A percentile compares a stretch with the other conserved stretches of the same genome.
These are phyloP conservation scores for Poeciliopsis occidentalis DNA, from an alignment of 2,113 vertebrate genomes.

Conservation along the genomic window DNA sequence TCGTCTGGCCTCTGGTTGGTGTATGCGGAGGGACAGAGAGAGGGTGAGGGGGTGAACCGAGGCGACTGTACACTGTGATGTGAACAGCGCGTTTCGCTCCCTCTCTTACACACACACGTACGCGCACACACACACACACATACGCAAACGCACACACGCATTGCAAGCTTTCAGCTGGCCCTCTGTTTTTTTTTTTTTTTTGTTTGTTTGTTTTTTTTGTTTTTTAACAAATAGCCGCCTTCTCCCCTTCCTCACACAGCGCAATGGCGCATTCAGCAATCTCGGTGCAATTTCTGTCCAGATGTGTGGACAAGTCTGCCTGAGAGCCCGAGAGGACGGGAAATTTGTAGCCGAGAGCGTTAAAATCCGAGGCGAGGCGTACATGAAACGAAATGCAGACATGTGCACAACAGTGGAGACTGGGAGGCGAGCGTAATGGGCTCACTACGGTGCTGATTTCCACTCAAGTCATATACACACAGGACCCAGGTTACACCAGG, in stretches of 20 bases:
- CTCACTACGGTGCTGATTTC: slow-evolving; percentile 48
- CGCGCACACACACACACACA: neutral
- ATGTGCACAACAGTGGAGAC: slow-evolving; percentile 11
- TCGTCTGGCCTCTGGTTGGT: slow-evolving; percentile 70
- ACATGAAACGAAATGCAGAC: neutral
- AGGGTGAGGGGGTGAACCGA: slow-evolving; percentile 50
- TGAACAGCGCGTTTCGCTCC: slow-evolving; percentile 33
- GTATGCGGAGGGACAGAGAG: slow-evolving; percentile 6
- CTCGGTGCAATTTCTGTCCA: slow-evolving; percentile 38
- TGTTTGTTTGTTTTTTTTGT: too few species aligned
- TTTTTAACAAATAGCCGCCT: slow-evolving; percentile 49
- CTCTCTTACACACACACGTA: neutral
- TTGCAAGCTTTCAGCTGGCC: slow-evolving; percentile 17
- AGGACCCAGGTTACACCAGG: slow-evolving; percentile 72
- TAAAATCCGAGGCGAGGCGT: neutral
- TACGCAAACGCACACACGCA: slow-evolving; percentile 13
- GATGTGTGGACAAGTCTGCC: slow-evolving; percentile 16
- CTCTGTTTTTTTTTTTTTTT: neutral
- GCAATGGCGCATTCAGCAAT: slow-evolving; percentile 67
- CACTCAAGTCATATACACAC: slow-evolving; percentile 65
- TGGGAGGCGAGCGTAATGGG: slow-evolving; percentile 28
- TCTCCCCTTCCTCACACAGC: slow-evolving; percentile 44
- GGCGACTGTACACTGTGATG: slow-evolving; percentile 54
- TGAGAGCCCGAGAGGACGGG: neutral
- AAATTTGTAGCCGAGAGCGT: neutral